Evolutionary conservation across 2,113 vertebrate species (phyloP).

Genomic region (Malurus melanocephalus): DNA sequence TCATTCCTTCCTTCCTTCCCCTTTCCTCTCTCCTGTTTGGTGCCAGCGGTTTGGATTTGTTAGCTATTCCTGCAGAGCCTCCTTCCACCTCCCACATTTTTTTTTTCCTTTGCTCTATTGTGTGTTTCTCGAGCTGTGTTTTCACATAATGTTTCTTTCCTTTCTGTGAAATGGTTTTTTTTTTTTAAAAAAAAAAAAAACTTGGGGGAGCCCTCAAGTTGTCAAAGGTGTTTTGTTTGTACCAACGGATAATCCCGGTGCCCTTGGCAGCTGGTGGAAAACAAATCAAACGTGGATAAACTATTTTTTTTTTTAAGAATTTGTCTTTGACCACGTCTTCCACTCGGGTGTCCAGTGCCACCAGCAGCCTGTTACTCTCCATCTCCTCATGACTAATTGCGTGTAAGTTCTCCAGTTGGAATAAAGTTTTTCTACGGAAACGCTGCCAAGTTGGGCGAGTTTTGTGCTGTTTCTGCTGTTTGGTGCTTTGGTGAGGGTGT

Average conservation of each 20-base stretch:
- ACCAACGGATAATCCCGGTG: slow-evolving; percentile 16
- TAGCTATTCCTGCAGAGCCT: slow-evolving; percentile 32
- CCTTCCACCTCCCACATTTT: slow-evolving; percentile 3
- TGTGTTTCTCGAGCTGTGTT: slow-evolving; percentile 73
- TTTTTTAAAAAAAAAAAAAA: background rate
- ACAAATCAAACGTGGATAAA: slow-evolving; percentile 25
- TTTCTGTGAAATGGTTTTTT: slow-evolving; percentile 75
- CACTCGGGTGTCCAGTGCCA: slow-evolving; percentile 63
- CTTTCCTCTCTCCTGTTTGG: background rate
- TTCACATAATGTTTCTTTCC: slow-evolving; percentile 67
- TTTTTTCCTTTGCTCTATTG: slow-evolving; percentile 34
- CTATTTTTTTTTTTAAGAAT: slow-evolving; percentile 42
- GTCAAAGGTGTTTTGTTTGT: slow-evolving; percentile 59
- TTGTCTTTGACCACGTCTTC: slow-evolving; percentile 59
- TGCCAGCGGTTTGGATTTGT: background rate
- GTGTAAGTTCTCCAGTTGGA: slow-evolving; percentile 74
- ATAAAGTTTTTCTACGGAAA: slow-evolving; percentile 80
- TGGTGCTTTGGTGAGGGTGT: fast-evolving
- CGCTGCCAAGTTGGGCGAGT: background rate
- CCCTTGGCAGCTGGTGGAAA: slow-evolving; percentile 54
- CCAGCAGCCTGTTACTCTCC: slow-evolving; percentile 69
- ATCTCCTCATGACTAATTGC: slow-evolving; percentile 64
- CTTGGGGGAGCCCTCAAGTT: slow-evolving; percentile 70
- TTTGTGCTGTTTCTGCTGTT: background rate
- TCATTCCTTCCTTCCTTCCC: background rate